A percentile compares a stretch with the other conserved stretches of the same genome.
These are phyloP conservation scores for Amphilophus citrinellus DNA, from an alignment of 2,113 vertebrate species.

Conservation along the genomic window DNA sequence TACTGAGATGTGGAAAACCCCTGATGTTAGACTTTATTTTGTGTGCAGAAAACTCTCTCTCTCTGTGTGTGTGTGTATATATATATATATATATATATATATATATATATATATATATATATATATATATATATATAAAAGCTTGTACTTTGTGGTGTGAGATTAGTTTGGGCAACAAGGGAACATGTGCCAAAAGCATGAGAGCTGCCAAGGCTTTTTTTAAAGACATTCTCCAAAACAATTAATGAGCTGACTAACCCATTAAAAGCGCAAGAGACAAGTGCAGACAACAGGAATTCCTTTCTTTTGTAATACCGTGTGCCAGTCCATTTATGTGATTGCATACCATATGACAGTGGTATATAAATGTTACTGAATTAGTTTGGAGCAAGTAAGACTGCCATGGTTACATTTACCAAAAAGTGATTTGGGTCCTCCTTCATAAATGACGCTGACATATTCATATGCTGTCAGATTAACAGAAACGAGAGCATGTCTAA, in stretches of 20 bases:
- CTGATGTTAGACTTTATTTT: not conserved
- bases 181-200: not conserved
- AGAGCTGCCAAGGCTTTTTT: not conserved
- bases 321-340: accelerated
- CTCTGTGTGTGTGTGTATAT: too few relatives aligned
- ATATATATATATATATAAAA: too few relatives aligned
- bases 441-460: not conserved
- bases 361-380: not conserved
- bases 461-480: not conserved
- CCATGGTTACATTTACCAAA: not conserved
- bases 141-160: not conserved
- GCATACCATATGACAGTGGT: not conserved
- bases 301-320: not conserved
- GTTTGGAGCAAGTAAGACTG: not conserved
- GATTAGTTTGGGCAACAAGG: not conserved
- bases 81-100: too few relatives aligned
- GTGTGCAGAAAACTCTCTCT: not conserved
- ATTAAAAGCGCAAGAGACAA: not conserved
- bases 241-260: not conserved
- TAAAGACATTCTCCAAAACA: not conserved
- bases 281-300: not conserved
- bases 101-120: too few relatives aligned
- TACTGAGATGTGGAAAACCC: not conserved
- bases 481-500: not conserved
- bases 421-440: not conserved